Conservation (phyloP, 2,113 vertebrate genomes). For the Grammomys surdaster region DNA sequence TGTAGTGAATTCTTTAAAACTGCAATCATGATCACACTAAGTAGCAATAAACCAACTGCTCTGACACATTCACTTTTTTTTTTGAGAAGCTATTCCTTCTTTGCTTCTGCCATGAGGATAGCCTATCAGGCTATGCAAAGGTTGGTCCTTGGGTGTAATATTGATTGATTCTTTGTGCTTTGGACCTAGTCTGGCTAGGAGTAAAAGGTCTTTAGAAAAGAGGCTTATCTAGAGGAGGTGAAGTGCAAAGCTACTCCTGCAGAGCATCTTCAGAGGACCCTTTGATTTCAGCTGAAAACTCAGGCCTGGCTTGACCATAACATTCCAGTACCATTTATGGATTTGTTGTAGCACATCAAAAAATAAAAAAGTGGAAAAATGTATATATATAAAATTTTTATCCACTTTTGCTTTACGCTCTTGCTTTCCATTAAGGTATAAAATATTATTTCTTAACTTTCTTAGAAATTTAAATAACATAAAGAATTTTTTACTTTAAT, state of each 20-base stretch:
- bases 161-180: neutral
- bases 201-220: neutral
- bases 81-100: neutral
- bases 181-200: neutral
- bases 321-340: neutral
- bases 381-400: neutral
- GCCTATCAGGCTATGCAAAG: neutral
- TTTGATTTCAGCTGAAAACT: neutral
- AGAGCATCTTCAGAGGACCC: neutral
- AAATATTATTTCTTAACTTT: neutral
- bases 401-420: neutral
- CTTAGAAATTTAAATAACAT: neutral
- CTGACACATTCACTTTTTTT: neutral
- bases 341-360: neutral
- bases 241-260: neutral
- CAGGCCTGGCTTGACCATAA: neutral
- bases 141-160: neutral
- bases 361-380: neutral
- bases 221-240: fast-evolving
- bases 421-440: neutral
- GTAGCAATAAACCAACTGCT: neutral
- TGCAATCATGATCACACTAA: neutral
- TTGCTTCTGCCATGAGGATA: neutral
- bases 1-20: neutral
- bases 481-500: neutral